Evolutionary conservation across 1,140 invertebrate genomes (phyloP), one percentile per base, ranked within the genome.

Genomic region (Sitophilus oryzae): DNA sequence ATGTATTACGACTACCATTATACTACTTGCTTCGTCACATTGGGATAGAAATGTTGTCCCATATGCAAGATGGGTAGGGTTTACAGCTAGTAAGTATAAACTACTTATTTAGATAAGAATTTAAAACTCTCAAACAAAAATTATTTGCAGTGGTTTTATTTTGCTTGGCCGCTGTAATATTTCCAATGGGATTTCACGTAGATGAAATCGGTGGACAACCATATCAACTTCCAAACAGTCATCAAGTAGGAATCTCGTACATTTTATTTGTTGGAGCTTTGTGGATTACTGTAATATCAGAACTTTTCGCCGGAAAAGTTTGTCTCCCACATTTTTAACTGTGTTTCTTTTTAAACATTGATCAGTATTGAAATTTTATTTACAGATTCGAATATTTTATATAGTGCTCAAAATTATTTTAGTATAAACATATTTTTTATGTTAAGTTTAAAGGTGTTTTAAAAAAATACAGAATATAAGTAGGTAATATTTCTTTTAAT

Each of bases 221-320:
- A 1, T 97, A 95, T 71, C 93, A 96, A 66, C 75, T 97, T 22
- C 94, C 93, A 2, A 94, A 93, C 72, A 94, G 90, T 58, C 91
- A 93, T 71, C 90, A 94, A 83, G 92, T 96, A 63, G 93, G 93
- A 63, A 89, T 94, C 52, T 94, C 92, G 1, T 96, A 97, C 69
- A 96, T 96, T 60, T 79, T 96, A 62, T 96, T 96, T 77, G 91
- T 96, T 21, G 74, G 96, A 35, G 91, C 93, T 22, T 71, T 96
- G 2, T 97, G 93, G 93, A 93, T 96, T 41, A 96, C 92, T 38
- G 93, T 96, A 3, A 89, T 96, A 61, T 96, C 93, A 8, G 93
- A 96, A 76, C 72, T 97, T 15, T 96, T 96, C 81, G 93, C 92
- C 50, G 93, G 92, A n/a, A 96, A 96, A 86, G 91, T 97, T 9